Conservation (phyloP, 2,113 vertebrate genomes). For the Trachemys scripta region DNA sequence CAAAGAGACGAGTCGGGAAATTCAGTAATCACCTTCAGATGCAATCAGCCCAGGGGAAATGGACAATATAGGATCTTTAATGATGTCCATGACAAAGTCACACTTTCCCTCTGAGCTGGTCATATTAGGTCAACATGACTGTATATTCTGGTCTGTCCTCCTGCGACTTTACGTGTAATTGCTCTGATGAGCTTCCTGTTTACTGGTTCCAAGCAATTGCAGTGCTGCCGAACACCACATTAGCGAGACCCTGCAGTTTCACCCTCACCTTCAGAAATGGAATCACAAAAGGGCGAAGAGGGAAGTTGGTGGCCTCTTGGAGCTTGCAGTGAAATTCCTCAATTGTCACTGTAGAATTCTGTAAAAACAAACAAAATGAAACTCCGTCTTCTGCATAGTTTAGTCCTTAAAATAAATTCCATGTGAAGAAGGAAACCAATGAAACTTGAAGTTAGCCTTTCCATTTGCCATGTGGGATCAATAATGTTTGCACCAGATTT, state of each 20-base stretch:
- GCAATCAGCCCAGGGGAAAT: not conserved
- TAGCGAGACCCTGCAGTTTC: constrained; percentile 21
- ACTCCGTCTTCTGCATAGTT: constrained; percentile 45
- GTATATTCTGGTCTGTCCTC: not conserved
- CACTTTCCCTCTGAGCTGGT: not conserved
- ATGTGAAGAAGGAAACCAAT: not conserved
- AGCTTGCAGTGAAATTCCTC: constrained; percentile 98
- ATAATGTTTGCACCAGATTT: not conserved
- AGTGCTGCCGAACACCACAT: not conserved
- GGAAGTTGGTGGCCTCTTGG: constrained; percentile 98
- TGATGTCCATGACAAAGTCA: not conserved
- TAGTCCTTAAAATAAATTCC: not conserved
- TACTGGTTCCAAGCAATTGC: not conserved
- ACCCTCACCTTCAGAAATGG: constrained; percentile 95
- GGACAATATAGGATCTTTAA: not conserved
- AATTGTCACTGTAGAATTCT: constrained; percentile 98
- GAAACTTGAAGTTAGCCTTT: constrained; percentile 17
- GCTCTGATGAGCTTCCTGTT: not conserved
- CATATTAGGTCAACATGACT: not conserved
- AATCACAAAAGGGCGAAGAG: constrained; percentile 96
- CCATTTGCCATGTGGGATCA: constrained; percentile 32
- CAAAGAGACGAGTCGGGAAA: not conserved
- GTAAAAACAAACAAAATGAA: constrained; percentile 67
- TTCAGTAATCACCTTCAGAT: not conserved
- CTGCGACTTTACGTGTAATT: not conserved